Evolutionary conservation across 2,113 vertebrate genomes (phyloP).

Genomic region (Misgurnus anguillicaudatus): DNA sequence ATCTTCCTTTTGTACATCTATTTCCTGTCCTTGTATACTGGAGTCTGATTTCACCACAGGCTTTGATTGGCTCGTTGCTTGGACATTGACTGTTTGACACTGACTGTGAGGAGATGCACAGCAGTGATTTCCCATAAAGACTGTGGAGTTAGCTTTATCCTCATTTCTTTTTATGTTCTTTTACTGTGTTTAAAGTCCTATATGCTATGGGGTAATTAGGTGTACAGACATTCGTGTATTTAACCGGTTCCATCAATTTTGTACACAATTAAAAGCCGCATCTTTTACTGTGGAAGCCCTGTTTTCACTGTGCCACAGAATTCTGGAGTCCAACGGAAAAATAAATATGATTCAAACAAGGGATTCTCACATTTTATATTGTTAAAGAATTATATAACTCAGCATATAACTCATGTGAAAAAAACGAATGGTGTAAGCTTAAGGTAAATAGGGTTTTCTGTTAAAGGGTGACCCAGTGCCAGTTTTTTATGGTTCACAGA

Average conservation of each 20-base stretch:
- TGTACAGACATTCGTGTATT: slow-evolving; percentile 77
- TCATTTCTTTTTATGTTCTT: slow-evolving; percentile 48
- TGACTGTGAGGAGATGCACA: slow-evolving; percentile 18
- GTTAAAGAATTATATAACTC: background rate
- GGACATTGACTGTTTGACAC: slow-evolving; percentile 59
- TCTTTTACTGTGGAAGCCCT: slow-evolving; percentile 63
- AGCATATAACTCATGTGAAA: slow-evolving; percentile 39
- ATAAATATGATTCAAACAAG: background rate
- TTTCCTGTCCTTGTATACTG: slow-evolving; percentile 98
- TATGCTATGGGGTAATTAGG: slow-evolving; percentile 58
- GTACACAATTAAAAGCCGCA: slow-evolving; percentile 74
- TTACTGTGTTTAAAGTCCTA: slow-evolving; percentile 54
- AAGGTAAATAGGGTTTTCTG: background rate
- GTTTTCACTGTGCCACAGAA: background rate
- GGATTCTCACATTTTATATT: slow-evolving; percentile 1
- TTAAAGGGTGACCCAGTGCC: background rate
- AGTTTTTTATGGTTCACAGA: background rate
- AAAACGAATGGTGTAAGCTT: slow-evolving; percentile 38
- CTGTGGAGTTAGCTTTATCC: slow-evolving; percentile 50
- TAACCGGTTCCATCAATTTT: slow-evolving; percentile 75
- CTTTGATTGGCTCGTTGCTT: slow-evolving; percentile 59
- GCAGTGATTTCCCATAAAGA: slow-evolving; percentile 42
- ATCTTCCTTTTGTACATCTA: slow-evolving; percentile 99
- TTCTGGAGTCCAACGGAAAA: background rate
- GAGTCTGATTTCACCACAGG: slow-evolving; percentile 81